Percentiles rank a stretch among this genome's conserved stretches.
These are phyloP conservation scores for Naso thynnoides DNA, from an alignment of 2,797 vertebrate genomes.

Conservation along the genomic window DNA sequence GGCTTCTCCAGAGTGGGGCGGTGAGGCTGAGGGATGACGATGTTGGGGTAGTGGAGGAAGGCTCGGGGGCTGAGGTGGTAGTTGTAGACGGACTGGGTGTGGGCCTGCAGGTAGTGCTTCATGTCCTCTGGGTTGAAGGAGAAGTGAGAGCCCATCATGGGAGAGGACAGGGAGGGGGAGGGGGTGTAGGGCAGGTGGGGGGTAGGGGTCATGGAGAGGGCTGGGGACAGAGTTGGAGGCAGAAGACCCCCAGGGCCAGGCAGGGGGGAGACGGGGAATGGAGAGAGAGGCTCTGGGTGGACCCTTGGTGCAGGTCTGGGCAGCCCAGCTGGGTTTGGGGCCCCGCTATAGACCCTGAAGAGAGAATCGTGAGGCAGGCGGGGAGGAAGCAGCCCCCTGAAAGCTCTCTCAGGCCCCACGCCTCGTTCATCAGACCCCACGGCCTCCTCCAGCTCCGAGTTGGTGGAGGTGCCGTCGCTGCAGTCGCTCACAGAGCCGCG, in stretches of 20 bases:
- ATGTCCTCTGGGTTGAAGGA: conserved; percentile 96
- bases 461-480: conserved; percentile 92
- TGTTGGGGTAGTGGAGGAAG: conserved; percentile 94
- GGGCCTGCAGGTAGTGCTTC: conserved; percentile 96
- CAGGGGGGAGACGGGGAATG: conserved; percentile 87
- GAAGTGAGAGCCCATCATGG: conserved; percentile 93
- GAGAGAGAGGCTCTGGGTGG: conserved; percentile 85
- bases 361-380: conserved; percentile 89
- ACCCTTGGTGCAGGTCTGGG: conserved; percentile 75
- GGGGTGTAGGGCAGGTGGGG: conserved; percentile 92
- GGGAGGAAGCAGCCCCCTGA: conserved; percentile 80
- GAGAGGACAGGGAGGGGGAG: conserved; percentile 90
- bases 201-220: conserved; percentile 91
- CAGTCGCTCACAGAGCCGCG: conserved; percentile 94
- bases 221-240: conserved; percentile 89
- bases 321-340: conserved; percentile 76
- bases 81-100: conserved; percentile 94
- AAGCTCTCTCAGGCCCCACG: conserved; percentile 72
- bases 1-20: conserved; percentile 82
- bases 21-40: conserved; percentile 92
- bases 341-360: conserved; percentile 88
- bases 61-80: conserved; percentile 95
- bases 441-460: conserved; percentile 92
- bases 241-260: conserved; percentile 84
- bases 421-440: conserved; percentile 77